Evolutionary conservation across 1,140 invertebrate genomes (phyloP).

Genomic region (Ceratosolen solmsi): DNA sequence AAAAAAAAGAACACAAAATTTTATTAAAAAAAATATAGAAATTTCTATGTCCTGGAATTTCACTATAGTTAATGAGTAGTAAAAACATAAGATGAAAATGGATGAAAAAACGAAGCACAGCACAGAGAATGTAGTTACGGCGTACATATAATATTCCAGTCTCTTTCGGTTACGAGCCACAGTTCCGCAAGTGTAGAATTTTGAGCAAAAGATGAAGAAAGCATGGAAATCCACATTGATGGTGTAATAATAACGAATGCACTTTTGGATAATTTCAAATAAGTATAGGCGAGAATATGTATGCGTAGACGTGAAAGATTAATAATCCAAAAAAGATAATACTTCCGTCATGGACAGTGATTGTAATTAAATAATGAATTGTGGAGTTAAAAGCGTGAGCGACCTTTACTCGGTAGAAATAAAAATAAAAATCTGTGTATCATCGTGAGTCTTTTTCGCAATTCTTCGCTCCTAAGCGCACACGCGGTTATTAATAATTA

Average conservation of each 20-base stretch:
- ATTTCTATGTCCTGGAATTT: constrained; percentile 46
- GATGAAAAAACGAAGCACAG: constrained; percentile 39
- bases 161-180: constrained; percentile 72
- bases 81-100: constrained; percentile 31
- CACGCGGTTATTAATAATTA: constrained; percentile 41
- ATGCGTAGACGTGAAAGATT: constrained; percentile 48
- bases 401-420: constrained; percentile 47
- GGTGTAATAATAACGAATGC: background rate
- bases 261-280: constrained; percentile 44
- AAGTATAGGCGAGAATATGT: constrained; percentile 40
- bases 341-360: constrained; percentile 48
- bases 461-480: constrained; percentile 48
- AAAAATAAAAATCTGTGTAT: constrained; percentile 30
- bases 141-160: constrained; percentile 60
- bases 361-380: constrained; percentile 28
- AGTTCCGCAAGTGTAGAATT: constrained; percentile 71
- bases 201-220: constrained; percentile 43
- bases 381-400: constrained; percentile 36
- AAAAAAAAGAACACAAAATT: constrained; percentile 36
- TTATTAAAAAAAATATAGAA: constrained; percentile 40
- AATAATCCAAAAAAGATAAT: constrained; percentile 38
- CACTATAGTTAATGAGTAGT: constrained; percentile 42
- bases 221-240: constrained; percentile 22
- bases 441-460: constrained; percentile 50
- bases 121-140: constrained; percentile 50